phyloP scores from a whole-genome alignment of 2,888 invertebrate species.

The Odontomyia ornata region DNA sequence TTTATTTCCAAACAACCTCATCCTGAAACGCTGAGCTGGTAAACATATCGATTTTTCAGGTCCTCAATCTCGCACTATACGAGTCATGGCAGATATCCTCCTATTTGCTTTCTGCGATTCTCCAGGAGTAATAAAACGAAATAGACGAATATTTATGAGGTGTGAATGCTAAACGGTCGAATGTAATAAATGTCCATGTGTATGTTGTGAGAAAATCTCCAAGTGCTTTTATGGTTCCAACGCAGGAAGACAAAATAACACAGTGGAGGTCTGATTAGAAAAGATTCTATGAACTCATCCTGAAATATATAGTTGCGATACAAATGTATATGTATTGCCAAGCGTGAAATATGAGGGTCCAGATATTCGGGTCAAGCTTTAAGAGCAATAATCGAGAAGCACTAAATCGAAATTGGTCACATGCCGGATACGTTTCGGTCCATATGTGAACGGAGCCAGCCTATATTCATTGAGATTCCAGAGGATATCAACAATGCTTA shows the following conservation, averaged over 20 bases:
- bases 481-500: too few species aligned
- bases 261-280: background rate
- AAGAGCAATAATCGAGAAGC: slow-evolving; percentile 38
- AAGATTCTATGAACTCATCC: background rate
- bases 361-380: slow-evolving; percentile 38
- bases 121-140: background rate
- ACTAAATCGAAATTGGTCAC: slow-evolving; percentile 28
- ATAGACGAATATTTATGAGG: slow-evolving; percentile 35
- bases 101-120: too few species aligned
- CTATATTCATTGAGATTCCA: too few species aligned
- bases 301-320: background rate
- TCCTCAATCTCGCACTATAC: too few species aligned
- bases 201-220: background rate
- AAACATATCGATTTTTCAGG: too few species aligned
- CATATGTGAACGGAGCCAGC: too few species aligned
- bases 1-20: too few species aligned
- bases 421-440: background rate
- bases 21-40: too few species aligned
- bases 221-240: background rate
- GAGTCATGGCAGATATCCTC: too few species aligned
- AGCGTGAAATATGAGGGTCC: slow-evolving; percentile 38
- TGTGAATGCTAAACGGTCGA: slow-evolving; percentile 31
- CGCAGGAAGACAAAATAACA: background rate
- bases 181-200: slow-evolving; percentile 17
- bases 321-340: background rate